Percentiles rank a stretch among this genome's conserved stretches.
Conservation (phyloP, 1,140 invertebrate genomes). For the Eriocheir sinensis region DNA sequence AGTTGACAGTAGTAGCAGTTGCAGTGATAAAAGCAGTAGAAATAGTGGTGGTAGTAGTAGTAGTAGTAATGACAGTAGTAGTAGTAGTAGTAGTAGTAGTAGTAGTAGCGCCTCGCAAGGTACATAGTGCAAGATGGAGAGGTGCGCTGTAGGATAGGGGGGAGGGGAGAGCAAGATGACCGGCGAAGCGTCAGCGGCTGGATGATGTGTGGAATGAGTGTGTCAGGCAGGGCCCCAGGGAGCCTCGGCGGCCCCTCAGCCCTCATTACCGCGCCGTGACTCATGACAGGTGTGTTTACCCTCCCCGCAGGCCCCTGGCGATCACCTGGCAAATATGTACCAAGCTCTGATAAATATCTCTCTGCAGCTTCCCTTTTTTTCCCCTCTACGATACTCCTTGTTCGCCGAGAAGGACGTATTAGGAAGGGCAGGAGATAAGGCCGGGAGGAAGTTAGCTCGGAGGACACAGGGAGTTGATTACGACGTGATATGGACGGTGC, state of each 20-base stretch:
- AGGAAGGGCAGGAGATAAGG: conserved; percentile 1
- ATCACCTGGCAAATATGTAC: background rate
- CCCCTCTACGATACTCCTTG: background rate
- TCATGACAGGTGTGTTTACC: background rate
- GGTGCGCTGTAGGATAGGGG: background rate
- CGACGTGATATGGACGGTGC: background rate
- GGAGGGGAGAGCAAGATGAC: background rate
- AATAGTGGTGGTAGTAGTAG: too few species aligned
- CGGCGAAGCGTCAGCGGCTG: background rate
- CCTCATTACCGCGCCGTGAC: background rate
- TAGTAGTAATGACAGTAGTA: too few species aligned
- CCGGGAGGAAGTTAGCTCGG: too few species aligned
- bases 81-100: too few species aligned
- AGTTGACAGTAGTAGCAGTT: too few species aligned
- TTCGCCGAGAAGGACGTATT: background rate
- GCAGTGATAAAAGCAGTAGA: too few species aligned
- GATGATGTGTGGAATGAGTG: background rate
- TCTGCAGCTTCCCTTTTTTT: background rate
- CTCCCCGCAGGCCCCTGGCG: background rate
- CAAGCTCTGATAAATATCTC: background rate
- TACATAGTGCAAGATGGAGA: background rate
- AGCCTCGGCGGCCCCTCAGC: background rate
- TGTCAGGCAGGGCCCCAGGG: background rate
- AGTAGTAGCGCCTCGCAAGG: too few species aligned
- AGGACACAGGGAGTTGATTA: background rate